Base-by-base conservation (phyloP, 2,113 vertebrate species). In the Oxyura jamaicensis region DNA sequence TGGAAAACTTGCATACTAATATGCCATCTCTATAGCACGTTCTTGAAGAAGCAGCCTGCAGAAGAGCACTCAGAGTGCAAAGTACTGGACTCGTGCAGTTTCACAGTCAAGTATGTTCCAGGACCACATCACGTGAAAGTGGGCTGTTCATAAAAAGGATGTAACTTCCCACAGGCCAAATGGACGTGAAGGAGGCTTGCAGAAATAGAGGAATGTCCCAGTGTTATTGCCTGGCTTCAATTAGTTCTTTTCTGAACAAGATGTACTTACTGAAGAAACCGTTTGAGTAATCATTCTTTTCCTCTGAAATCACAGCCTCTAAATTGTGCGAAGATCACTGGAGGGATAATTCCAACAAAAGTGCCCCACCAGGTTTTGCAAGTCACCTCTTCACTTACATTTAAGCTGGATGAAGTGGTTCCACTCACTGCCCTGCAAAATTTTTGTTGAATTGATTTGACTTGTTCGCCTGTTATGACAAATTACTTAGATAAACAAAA, bases 161-260 rank as follows among this genome's bases (percentile, higher is more conserved):
- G 48, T 35, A 79, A 90, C 69, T 31, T n/a, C 88, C 48, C 25
- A 9, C 23, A 82, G 73, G n/a, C 31, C 74, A 86, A 60, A 84
- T 10, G 58, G 22, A 91, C 8, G 1, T 11, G 44, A 88, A 91
- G 36, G 17, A 79, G 23, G 44, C 60, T 78, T 75, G 73, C 86
- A 82, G 52, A 91, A 88, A 86, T 2, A 91, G 53, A 91, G 1
- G 11, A 53, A 46, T 21, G 25, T 48, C 82, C n/a, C 56, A 50
- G 29, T 72, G 36, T 42, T 86, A 67, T 8, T 86, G 35, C 44
- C 53, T 48, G 21, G 17, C 26, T 86, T 53, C 13, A 36, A 31
- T 60, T 50, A n/a, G n/a, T 63, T 74, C 68, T 75, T 84, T 84
- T 71, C 62, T 76, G 58, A 89, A 88, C 41, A 93, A 92, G 91